Base-by-base conservation (phyloP, 2,113 vertebrate genomes). In the Andinoacara biseriatus region DNA sequence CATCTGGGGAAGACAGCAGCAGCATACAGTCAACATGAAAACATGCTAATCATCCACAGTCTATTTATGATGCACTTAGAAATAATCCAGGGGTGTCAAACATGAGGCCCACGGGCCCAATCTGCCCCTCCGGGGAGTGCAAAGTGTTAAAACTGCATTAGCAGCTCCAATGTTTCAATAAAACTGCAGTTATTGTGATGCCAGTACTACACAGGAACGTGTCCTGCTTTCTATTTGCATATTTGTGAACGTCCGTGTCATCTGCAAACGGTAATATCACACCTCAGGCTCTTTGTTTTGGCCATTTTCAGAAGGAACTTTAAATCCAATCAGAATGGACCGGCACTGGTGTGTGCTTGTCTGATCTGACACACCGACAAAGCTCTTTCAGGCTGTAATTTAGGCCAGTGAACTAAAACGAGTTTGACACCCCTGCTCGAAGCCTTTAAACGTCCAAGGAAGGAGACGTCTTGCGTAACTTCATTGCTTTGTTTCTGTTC, bases 1-100 rank as follows among this genome's bases (percentile, higher is more conserved):
- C 69, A 62, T 78, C 69, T 10, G 9, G 69, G n/a, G 52, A 14
- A 80, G 35, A 84, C 38, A 83, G 58, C 78, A 88, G 69, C 88
- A 85, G 85, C 82, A 81, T 6, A 75, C 31, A 81, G 58, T 69
- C 40, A 76, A 80, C 43, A 83, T 49, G 6, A 22, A 40, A 38
- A 65, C 29, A 80, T 26, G 13, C 35, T 38, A 20, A 40, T 24
- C 58, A 52, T 75, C 43, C 22, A 78, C 18, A n/a, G 29, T 59
- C 76, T 31, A 38, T 54, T 77, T 22, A 54, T 65, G 40, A 69
- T 26, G 60, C n/a, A 4, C 57, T 81, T 24, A 24, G n/a, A 26
- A 43, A 29, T 43, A 14, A 15, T 78, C 46, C 67, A 72, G 67
- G 18, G 1, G 26, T 72, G 67, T 72, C 67, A 72, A 72, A 72